Conservation (phyloP, 1,140 invertebrate species). For the Chionoecetes opilio region DNA sequence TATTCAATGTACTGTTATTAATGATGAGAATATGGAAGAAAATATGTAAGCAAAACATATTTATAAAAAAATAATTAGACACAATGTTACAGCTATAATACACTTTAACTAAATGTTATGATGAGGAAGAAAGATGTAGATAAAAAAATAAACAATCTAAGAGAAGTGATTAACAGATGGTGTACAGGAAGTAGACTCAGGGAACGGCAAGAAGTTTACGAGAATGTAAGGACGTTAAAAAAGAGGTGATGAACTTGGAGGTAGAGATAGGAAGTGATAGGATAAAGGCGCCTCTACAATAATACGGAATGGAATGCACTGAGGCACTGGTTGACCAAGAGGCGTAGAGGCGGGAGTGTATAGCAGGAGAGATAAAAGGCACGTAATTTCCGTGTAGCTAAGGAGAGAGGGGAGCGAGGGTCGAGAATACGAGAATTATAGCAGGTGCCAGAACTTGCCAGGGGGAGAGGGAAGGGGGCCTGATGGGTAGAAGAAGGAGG, state of each 20-base stretch:
- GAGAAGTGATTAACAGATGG: not conserved
- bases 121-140: not conserved
- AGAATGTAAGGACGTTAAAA: slow-evolving; percentile 9
- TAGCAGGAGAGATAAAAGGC: slow-evolving; percentile 61
- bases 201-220: not conserved
- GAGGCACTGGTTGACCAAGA: not conserved
- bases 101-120: not conserved
- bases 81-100: not conserved
- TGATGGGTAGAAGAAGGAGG: not conserved
- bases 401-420: slow-evolving; percentile 73
- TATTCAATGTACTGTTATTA: not conserved
- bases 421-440: slow-evolving; percentile 60
- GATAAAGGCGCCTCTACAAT: slow-evolving; percentile 48
- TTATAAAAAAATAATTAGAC: not conserved
- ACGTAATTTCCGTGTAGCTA: slow-evolving; percentile 62
- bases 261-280: slow-evolving; percentile 46
- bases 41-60: not conserved
- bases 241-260: slow-evolving; percentile 42
- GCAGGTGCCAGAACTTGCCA: slow-evolving; percentile 67
- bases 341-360: not conserved
- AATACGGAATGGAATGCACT: slow-evolving; percentile 41
- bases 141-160: not conserved
- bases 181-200: not conserved
- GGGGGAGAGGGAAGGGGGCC: slow-evolving; percentile 36
- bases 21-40: not conserved